Evolutionary conservation across 2,888 invertebrate genomes (phyloP).

Genomic region (Heliothis peltigera): DNA sequence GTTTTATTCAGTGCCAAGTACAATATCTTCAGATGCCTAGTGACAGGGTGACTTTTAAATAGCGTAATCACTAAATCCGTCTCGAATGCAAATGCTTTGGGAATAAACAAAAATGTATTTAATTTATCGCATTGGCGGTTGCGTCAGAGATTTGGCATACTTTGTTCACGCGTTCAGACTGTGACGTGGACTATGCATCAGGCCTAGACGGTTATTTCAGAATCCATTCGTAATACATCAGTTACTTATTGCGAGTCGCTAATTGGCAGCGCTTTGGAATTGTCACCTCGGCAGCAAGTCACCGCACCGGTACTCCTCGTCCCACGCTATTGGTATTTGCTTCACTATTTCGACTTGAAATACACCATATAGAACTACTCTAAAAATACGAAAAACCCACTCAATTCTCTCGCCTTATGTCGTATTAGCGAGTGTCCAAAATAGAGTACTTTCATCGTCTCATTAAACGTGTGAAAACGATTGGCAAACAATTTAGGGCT

Average conservation of each 20-base stretch:
- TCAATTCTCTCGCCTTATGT: slow-evolving; percentile 2
- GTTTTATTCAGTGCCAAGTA: slow-evolving; percentile 85
- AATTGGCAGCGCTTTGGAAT: slow-evolving; percentile 44
- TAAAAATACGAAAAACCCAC: slow-evolving; percentile 8
- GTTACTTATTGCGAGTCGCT: slow-evolving; percentile 22
- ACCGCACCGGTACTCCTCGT: slow-evolving; percentile 4
- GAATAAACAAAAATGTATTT: slow-evolving; percentile 60
- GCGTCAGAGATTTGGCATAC: slow-evolving; percentile 48
- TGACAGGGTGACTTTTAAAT: slow-evolving; percentile 76
- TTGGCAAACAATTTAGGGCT: slow-evolving; percentile 38
- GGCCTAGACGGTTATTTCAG: slow-evolving; percentile 32
- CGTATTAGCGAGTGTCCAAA: slow-evolving; percentile 27
- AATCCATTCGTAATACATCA: slow-evolving; percentile 32
- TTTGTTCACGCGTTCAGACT: slow-evolving; percentile 23
- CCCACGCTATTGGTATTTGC: slow-evolving; percentile 10
- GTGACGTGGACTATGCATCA: slow-evolving; percentile 22
- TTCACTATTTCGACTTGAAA: slow-evolving; percentile 2
- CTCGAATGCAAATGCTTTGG: slow-evolving; percentile 50
- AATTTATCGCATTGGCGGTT: slow-evolving; percentile 36
- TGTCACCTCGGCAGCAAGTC: slow-evolving; percentile 37
- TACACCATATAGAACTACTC: not conserved
- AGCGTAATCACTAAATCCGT: slow-evolving; percentile 72
- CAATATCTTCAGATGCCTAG: slow-evolving; percentile 83
- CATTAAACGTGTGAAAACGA: slow-evolving; percentile 36
- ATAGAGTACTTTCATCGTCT: slow-evolving; percentile 35